Base-by-base conservation (phyloP, 2,888 invertebrate species). In the Leuctra nigra region DNA sequence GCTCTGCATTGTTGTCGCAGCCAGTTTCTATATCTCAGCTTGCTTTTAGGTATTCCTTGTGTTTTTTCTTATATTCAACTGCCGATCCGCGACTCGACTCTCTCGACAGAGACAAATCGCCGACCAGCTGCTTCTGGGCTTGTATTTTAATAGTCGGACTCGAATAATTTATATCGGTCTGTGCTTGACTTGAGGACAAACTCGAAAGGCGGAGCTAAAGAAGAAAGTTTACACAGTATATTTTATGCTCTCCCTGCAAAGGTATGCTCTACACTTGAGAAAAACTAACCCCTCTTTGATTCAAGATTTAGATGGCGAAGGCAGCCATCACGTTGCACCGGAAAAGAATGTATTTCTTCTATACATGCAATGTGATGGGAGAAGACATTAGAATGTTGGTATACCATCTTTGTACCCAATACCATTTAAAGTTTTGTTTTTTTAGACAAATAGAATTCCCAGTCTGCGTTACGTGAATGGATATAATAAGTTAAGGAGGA, bases 91-190 rank as follows among this genome's bases (percentile, higher is more conserved):
- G 22, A 23, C 44, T 20, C n/a, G 18, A 20, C 22, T 20, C 13
- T 23, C 11, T 22, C 38, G 59, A 56, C 59, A 50, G 59, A 59
- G 59, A 59, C 54, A 56, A 56, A 59, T 54, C 25, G 18, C 54
- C 54, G 20, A 20, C 56, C 59, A 59, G 56, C 59, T 59, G 59
- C 44, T 25, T 23, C 46, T 22, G 50, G 39, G 29, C 47, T 54
- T 47, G 11, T 41, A 16, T 35, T n/a, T 52, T 58, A 58, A 58
- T 52, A 55, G 58, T 50, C 53, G 41, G 29, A 25, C 35, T n/a
- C 29, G 44, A 14, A 53, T 25, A 54, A 53, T 56, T 56, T 56
- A 53, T 54, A 56, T 56, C 53, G 56, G 56, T 59, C 55, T 20
- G 18, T 53, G 59, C 41, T 36, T 39, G 54, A 47, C 35, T 47